A percentile compares a stretch with the other conserved stretches of the same genome.
Conservation (phyloP, 2,888 invertebrate species). For the Drosophila kambysellisi region DNA sequence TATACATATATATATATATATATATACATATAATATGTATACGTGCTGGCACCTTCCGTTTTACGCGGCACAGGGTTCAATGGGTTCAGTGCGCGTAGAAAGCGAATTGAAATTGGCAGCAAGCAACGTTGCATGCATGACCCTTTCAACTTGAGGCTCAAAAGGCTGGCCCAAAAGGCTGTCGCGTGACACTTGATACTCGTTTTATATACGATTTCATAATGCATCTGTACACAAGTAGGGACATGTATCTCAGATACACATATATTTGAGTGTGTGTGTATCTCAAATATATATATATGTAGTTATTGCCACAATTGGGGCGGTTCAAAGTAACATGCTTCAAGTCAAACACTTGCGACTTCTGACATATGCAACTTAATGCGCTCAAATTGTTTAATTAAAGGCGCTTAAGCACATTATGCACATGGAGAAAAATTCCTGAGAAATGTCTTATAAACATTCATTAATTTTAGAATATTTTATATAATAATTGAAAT, state of each 20-base stretch:
- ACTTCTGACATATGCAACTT: constrained; percentile 62
- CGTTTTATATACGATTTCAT: constrained; percentile 47
- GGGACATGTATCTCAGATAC: not conserved
- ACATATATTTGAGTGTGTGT: not conserved
- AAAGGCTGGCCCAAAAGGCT: constrained; percentile 31
- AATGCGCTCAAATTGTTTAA: constrained; percentile 65
- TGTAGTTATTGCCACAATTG: constrained; percentile 57
- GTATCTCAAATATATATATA: constrained; percentile 4
- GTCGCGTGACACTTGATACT: constrained; percentile 75
- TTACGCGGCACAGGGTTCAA: constrained; percentile 49
- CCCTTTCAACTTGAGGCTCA: constrained; percentile 54
- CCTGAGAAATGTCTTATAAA: not conserved
- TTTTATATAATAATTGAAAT: not conserved
- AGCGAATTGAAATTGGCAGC: constrained; percentile 63
- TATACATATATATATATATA: not conserved
- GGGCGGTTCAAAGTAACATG: constrained; percentile 78
- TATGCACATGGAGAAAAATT: not conserved
- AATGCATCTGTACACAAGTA: constrained; percentile 30
- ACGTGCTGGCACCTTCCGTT: constrained; percentile 30
- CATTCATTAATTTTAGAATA: no score
- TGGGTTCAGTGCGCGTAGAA: constrained; percentile 53
- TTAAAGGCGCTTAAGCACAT: constrained; percentile 56
- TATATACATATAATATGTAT: not conserved
- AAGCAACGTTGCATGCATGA: constrained; percentile 43
- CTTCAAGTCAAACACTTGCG: constrained; percentile 71